A percentile compares a stretch with the other conserved stretches of the same genome.
phyloP scores from a whole-genome alignment of 2,113 vertebrate species.

The Pagrus major region DNA sequence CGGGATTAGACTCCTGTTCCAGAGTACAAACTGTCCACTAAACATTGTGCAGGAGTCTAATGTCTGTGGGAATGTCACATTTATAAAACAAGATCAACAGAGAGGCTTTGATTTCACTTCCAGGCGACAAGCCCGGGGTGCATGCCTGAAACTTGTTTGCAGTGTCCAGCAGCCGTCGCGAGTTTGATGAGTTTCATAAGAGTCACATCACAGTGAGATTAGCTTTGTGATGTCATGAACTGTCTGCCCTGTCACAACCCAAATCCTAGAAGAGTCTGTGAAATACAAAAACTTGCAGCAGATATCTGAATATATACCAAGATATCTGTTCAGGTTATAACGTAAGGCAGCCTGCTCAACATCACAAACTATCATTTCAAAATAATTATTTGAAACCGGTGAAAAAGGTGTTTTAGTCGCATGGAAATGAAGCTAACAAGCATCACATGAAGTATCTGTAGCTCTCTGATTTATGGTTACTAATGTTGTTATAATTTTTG shows the following conservation, averaged over 20 bases:
- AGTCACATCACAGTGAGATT: slow-evolving; percentile 22
- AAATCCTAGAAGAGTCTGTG: not conserved
- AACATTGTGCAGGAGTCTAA: slow-evolving; percentile 18
- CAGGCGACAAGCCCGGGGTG: slow-evolving; percentile 31
- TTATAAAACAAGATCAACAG: slow-evolving; percentile 57
- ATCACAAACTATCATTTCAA: not conserved
- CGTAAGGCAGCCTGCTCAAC: too few species aligned
- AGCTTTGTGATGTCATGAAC: slow-evolving; percentile 30
- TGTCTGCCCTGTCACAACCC: not conserved
- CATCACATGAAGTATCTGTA: not conserved
- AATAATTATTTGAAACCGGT: too few species aligned
- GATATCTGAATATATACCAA: not conserved
- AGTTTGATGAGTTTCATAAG: slow-evolving; percentile 10
- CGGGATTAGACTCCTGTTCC: slow-evolving; percentile 26
- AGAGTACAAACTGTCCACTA: slow-evolving; percentile 5
- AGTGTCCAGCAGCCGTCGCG: slow-evolving; percentile 5
- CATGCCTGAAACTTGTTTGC: slow-evolving; percentile 48
- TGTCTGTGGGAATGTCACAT: slow-evolving; percentile 57
- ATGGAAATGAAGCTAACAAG: not conserved
- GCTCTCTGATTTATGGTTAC: not conserved
- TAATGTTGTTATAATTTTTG: too few species aligned
- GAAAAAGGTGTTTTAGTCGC: not conserved
- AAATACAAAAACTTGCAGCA: not conserved
- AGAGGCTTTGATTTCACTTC: slow-evolving; percentile 49
- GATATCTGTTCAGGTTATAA: not conserved